These are phyloP conservation scores for Stichodactyla mertensii DNA, from an alignment of 64 coral and sea anemone species.

Conservation along the genomic window DNA sequence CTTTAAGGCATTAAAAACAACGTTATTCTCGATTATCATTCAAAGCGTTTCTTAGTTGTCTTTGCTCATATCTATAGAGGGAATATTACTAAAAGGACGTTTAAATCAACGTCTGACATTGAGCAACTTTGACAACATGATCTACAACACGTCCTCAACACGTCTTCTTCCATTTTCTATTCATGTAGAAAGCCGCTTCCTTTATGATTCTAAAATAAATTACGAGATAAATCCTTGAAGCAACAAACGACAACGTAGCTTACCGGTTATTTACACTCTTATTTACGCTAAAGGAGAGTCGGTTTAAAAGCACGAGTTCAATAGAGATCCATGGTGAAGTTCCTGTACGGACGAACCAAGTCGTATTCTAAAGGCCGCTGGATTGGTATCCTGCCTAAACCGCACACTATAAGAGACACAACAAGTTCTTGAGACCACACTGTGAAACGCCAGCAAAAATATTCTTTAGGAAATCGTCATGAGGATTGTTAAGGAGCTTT, in stretches of 20 bases:
- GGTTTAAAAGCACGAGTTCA: not conserved
- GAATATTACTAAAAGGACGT: not conserved
- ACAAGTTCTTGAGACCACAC: not conserved
- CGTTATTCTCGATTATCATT: not conserved
- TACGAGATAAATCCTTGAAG: not conserved
- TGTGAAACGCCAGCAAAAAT: not conserved
- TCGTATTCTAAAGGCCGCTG: not conserved
- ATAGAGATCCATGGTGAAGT: not conserved
- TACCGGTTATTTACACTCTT: not conserved
- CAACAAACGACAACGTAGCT: not conserved
- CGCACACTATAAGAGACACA: not conserved
- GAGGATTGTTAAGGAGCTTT: not conserved
- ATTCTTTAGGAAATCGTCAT: conserved; percentile 10
- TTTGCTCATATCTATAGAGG: not conserved
- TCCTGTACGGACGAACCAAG: not conserved
- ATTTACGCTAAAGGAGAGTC: not conserved
- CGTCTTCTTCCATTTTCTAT: not conserved
- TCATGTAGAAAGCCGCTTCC: not conserved
- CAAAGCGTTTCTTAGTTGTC: not conserved
- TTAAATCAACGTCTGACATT: not conserved
- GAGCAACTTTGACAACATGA: not conserved
- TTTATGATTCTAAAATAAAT: not conserved
- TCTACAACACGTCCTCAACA: not conserved
- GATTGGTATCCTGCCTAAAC: not conserved
- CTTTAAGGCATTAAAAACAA: not conserved